phyloP scores from a whole-genome alignment of 2,113 vertebrate species.

The Neogale vison region DNA sequence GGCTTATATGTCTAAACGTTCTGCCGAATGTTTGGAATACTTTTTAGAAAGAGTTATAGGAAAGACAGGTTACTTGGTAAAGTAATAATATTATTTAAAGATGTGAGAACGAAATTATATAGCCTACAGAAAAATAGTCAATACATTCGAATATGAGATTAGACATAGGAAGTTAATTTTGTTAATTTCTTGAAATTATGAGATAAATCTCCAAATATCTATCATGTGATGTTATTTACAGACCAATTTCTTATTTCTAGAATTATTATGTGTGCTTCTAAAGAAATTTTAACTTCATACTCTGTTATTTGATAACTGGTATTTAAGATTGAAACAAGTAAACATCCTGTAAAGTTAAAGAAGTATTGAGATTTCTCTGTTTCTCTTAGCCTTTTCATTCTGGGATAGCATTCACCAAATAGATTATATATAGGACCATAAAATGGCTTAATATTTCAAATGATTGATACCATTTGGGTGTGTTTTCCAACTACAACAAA shows the following conservation, averaged over 20 bases:
- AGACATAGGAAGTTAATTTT: slow-evolving; percentile 45
- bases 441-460: slow-evolving; percentile 2
- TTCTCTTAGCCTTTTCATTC: not conserved
- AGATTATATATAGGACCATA: not conserved
- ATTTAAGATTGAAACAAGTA: slow-evolving; percentile 25
- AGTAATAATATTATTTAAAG: slow-evolving; percentile 29
- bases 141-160: slow-evolving; percentile 45
- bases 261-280: slow-evolving; percentile 31
- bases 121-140: not conserved
- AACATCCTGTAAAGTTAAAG: not conserved
- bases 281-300: slow-evolving; percentile 48
- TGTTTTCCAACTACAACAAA: not conserved
- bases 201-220: slow-evolving; percentile 25
- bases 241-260: slow-evolving; percentile 31
- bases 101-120: not conserved
- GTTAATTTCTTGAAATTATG: slow-evolving; percentile 53
- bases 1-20: not conserved
- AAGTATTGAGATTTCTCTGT: not conserved
- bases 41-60: not conserved
- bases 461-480: not conserved
- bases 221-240: slow-evolving; percentile 27
- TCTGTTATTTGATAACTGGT: slow-evolving; percentile 24
- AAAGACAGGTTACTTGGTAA: not conserved
- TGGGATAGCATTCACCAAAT: not conserved
- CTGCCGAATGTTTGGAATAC: not conserved